A percentile compares a stretch with the other conserved stretches of the same genome.
These are phyloP conservation scores for Timema podura DNA, from an alignment of 2,888 invertebrate species.

Conservation along the genomic window DNA sequence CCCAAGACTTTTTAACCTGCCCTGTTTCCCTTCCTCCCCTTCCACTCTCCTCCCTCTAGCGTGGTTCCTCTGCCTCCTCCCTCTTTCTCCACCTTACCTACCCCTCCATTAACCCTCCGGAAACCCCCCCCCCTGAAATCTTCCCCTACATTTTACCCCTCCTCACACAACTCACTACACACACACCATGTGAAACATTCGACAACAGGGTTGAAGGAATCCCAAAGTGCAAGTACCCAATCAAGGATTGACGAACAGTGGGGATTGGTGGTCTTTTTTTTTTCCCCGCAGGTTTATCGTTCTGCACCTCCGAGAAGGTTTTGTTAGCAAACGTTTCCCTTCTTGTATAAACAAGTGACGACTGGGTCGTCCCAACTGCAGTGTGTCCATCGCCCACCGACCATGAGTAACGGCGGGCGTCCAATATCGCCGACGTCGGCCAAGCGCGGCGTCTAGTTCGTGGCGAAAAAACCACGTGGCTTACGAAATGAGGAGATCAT, in stretches of 20 bases:
- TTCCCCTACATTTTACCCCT: slow-evolving; percentile 16
- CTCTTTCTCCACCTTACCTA: slow-evolving; percentile 45
- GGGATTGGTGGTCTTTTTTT: slow-evolving; percentile 25
- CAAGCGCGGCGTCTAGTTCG: too few relatives aligned
- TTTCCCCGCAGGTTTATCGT: neutral
- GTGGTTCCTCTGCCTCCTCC: slow-evolving; percentile 40
- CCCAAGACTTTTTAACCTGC: slow-evolving; percentile 34
- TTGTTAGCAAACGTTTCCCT: too few relatives aligned
- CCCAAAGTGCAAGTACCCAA: slow-evolving; percentile 51
- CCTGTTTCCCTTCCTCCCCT: slow-evolving; percentile 27
- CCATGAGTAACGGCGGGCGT: too few relatives aligned
- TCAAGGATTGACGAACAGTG: slow-evolving; percentile 54
- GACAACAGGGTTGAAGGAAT: slow-evolving; percentile 46
- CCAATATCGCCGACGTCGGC: too few relatives aligned
- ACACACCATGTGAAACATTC: slow-evolving; percentile 14
- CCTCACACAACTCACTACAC: slow-evolving; percentile 17
- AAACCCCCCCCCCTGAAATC: slow-evolving; percentile 14
- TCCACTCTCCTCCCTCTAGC: slow-evolving; percentile 35
- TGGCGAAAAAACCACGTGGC: too few relatives aligned
- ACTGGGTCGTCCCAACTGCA: too few relatives aligned
- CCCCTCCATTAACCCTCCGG: slow-evolving; percentile 37
- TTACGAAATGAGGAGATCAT: too few relatives aligned
- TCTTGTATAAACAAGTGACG: too few relatives aligned
- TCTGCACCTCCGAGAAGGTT: too few relatives aligned
- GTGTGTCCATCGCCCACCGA: too few relatives aligned